phyloP scores from a whole-genome alignment of 1,140 invertebrate species.

The Antheraea mylitta region DNA sequence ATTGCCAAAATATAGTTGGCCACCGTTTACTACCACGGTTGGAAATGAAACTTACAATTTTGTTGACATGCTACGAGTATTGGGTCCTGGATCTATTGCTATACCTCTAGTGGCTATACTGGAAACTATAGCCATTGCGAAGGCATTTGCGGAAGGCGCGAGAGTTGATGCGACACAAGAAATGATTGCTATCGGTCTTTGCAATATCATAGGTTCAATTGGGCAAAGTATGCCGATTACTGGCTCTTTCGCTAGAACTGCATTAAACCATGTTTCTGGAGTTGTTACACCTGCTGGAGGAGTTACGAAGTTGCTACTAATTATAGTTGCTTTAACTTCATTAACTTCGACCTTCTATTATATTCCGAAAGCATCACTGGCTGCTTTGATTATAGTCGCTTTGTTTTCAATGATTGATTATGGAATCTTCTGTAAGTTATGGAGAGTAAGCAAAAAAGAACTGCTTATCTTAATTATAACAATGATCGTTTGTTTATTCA shows the following conservation, averaged over 20 bases:
- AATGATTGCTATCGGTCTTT: slow-evolving; percentile 89
- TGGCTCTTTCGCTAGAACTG: slow-evolving; percentile 93
- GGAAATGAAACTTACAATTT: slow-evolving; percentile 80
- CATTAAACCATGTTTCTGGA: slow-evolving; percentile 94
- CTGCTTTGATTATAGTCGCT: slow-evolving; percentile 63
- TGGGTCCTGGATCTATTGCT: slow-evolving; percentile 83
- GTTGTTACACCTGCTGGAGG: slow-evolving; percentile 93
- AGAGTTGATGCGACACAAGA: slow-evolving; percentile 89
- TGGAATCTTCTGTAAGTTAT: slow-evolving; percentile 44
- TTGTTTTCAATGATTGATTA: slow-evolving; percentile 68
- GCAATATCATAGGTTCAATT: slow-evolving; percentile 93
- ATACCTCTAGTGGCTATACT: slow-evolving; percentile 89
- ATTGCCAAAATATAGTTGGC: slow-evolving; percentile 39
- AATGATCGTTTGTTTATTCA: slow-evolving; percentile 43
- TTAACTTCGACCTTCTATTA: slow-evolving; percentile 67
- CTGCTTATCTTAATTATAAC: slow-evolving; percentile 46
- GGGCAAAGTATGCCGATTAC: slow-evolving; percentile 92
- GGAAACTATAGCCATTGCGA: slow-evolving; percentile 90
- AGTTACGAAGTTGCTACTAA: slow-evolving; percentile 79
- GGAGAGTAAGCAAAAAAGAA: slow-evolving; percentile 54
- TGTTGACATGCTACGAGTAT: slow-evolving; percentile 80
- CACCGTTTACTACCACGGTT: slow-evolving; percentile 81
- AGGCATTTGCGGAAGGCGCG: slow-evolving; percentile 82
- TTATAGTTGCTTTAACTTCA: slow-evolving; percentile 53
- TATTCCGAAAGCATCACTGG: slow-evolving; percentile 66